Evolutionary conservation across 2,888 invertebrate species (phyloP).

Genomic region (Crossocerus cetratus): DNA sequence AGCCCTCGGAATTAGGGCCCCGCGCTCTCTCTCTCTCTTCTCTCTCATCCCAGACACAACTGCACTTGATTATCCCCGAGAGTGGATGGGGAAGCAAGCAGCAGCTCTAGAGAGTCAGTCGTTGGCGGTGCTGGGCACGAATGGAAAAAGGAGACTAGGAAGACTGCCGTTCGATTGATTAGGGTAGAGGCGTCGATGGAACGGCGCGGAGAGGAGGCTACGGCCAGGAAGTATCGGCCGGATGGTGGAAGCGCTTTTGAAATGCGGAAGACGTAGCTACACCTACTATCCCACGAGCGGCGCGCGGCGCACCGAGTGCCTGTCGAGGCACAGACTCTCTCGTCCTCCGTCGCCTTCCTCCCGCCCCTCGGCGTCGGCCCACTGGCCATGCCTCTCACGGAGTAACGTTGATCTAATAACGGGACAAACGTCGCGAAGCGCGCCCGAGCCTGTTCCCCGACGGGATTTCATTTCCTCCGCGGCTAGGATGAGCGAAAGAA

Average conservation of each 20-base stretch:
- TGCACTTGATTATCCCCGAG: no score
- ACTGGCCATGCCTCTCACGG: slow-evolving; percentile 28
- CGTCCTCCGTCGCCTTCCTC: slow-evolving; percentile 22
- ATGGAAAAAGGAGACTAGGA: background rate
- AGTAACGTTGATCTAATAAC: slow-evolving; percentile 71
- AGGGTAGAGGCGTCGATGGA: slow-evolving; percentile 34
- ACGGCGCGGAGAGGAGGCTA: slow-evolving; percentile 46
- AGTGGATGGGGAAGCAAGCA: no score
- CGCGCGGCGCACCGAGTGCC: slow-evolving; percentile 17
- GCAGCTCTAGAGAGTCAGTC: no score
- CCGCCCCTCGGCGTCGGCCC: slow-evolving; percentile 10
- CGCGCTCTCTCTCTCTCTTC: no score
- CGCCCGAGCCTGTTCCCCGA: slow-evolving; percentile 62
- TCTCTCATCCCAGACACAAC: no score
- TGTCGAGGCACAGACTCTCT: background rate
- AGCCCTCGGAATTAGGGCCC: background rate
- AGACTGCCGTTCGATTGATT: slow-evolving; percentile 38
- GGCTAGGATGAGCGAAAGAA: slow-evolving; percentile 47
- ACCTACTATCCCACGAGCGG: slow-evolving; percentile 29
- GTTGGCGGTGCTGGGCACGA: background rate
- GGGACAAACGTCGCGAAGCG: slow-evolving; percentile 63
- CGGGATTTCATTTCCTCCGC: slow-evolving; percentile 72
- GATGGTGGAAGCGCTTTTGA: slow-evolving; percentile 41
- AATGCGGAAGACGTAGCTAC: slow-evolving; percentile 49
- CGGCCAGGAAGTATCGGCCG: slow-evolving; percentile 47